Conservation (phyloP, 1,140 invertebrate genomes). For the Zaprionus nigranus region DNA sequence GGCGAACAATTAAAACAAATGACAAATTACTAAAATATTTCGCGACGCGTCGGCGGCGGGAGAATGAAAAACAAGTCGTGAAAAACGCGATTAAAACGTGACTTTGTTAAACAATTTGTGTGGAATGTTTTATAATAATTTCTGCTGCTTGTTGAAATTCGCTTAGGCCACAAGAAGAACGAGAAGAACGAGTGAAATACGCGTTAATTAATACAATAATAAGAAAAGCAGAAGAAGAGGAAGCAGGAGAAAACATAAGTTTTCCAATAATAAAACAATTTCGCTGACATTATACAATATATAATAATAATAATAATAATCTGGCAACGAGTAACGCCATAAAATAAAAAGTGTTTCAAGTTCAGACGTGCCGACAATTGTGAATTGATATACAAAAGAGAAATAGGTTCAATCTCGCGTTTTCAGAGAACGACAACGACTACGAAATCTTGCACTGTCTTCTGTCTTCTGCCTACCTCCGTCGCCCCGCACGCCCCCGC, state of each 20-base stretch:
- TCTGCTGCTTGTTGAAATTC: conserved; percentile 60
- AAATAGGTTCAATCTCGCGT: conserved; percentile 60
- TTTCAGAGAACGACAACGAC: conserved; percentile 36
- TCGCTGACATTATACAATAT: conserved; percentile 57
- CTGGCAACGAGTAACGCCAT: no score
- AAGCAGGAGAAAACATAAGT: conserved; percentile 13
- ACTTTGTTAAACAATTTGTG: conserved; percentile 15
- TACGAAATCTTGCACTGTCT: conserved; percentile 57
- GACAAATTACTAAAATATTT: conserved; percentile 47
- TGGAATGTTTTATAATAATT: conserved; percentile 21
- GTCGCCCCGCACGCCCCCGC: neutral
- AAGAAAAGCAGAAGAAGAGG: neutral
- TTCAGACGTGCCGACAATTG: conserved; percentile 76
- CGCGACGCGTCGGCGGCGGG: conserved; percentile 39
- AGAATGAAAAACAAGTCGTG: conserved; percentile 61
- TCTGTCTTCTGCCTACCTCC: neutral
- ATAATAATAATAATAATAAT: no score
- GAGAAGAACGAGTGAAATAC: conserved; percentile 24
- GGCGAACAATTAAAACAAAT: conserved; percentile 32
- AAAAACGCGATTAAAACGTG: conserved; percentile 39
- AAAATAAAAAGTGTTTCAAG: conserved; percentile 57
- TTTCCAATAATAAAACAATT: conserved; percentile 53
- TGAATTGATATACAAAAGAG: conserved; percentile 73
- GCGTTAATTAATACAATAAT: neutral
- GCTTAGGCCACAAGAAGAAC: conserved; percentile 34